phyloP scores from a whole-genome alignment of 2,113 vertebrate genomes.

The Elanoides forficatus region DNA sequence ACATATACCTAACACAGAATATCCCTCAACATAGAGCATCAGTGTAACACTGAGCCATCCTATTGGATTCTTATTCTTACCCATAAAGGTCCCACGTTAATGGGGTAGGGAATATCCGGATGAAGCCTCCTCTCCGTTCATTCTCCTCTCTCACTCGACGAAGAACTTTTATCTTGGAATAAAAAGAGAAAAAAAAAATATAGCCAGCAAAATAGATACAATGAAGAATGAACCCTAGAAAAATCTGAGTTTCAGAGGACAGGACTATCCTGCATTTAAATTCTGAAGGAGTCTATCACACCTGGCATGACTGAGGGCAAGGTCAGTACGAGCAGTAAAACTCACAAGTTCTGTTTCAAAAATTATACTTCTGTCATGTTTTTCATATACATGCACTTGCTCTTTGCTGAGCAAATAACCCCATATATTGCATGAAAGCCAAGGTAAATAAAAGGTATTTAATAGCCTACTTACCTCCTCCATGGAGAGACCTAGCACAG shows the following conservation, averaged over 20 bases:
- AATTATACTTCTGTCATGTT: neutral
- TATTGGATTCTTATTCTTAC: conserved; percentile 65
- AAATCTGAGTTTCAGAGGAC: neutral
- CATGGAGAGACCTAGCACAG: conserved; percentile 82
- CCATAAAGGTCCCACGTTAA: conserved; percentile 92
- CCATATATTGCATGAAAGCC: neutral
- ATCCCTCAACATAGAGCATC: neutral
- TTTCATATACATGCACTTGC: neutral
- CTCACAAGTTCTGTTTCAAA: neutral
- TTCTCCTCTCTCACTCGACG: conserved; percentile 89
- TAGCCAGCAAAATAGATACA: neutral
- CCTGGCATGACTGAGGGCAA: neutral
- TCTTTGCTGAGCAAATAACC: neutral
- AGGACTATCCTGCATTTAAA: neutral
- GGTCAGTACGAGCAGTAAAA: neutral
- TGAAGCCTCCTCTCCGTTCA: conserved; percentile 90
- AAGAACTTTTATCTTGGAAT: conserved; percentile 85
- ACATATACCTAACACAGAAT: neutral
- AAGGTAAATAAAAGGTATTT: neutral
- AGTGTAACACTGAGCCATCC: neutral
- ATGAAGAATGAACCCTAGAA: neutral
- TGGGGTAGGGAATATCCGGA: conserved; percentile 92
- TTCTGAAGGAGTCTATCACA: neutral
- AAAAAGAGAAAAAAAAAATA: neutral
- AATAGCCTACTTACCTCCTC: conserved; percentile 83